These are phyloP conservation scores for Oscheius sp. DNA, from an alignment of 2,888 invertebrate genomes.

Conservation along the genomic window DNA sequence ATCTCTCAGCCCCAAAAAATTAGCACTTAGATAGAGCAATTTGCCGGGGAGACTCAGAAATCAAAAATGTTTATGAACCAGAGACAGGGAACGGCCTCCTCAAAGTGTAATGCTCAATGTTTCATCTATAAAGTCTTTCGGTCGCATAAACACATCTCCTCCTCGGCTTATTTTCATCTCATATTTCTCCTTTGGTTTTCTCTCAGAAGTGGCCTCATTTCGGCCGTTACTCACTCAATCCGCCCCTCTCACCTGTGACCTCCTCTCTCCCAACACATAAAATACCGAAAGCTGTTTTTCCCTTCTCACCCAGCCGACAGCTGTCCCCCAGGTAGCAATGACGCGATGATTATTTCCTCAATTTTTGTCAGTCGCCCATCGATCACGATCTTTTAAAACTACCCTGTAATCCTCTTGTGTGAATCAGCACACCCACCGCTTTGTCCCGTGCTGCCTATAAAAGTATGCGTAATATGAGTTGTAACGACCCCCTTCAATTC, in stretches of 20 bases:
- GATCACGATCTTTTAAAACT: conserved; percentile 11
- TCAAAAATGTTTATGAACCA: too few relatives aligned
- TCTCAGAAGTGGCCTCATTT: neutral
- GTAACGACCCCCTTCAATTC: neutral
- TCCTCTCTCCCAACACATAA: too few relatives aligned
- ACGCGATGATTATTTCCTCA: neutral
- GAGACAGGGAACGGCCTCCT: too few relatives aligned
- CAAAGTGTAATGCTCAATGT: neutral
- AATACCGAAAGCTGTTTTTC: too few relatives aligned
- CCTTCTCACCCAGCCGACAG: too few relatives aligned
- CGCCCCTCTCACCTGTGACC: too few relatives aligned
- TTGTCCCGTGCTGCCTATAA: conserved; percentile 5
- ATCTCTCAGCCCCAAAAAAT: neutral
- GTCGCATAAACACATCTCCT: neutral
- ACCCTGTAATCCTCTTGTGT: neutral
- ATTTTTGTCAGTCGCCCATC: neutral
- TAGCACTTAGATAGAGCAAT: conserved; percentile 17
- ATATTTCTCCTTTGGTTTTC: neutral
- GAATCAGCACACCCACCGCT: conserved; percentile 14
- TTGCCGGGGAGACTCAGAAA: too few relatives aligned
- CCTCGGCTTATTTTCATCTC: neutral
- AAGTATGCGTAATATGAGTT: neutral
- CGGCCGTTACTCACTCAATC: too few relatives aligned
- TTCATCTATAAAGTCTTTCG: neutral
- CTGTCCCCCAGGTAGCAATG: conserved; percentile 8